These are phyloP conservation scores for Takifugu ocellatus DNA, from an alignment of 2,797 vertebrate genomes.

Conservation along the genomic window DNA sequence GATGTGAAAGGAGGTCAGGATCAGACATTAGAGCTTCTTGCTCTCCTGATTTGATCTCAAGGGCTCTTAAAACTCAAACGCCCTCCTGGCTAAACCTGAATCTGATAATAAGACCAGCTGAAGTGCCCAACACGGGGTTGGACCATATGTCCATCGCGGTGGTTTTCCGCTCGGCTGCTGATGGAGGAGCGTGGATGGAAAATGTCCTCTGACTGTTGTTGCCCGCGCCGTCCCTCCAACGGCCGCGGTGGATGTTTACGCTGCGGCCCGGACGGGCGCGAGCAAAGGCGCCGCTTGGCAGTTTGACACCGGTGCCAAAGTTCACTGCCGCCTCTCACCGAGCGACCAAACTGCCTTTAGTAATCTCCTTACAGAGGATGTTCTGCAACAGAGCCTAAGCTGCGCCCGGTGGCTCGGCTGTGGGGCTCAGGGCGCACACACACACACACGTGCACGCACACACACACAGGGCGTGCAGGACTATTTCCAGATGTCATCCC, in stretches of 20 bases:
- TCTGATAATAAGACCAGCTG: constrained; percentile 41
- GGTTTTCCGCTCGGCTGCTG: constrained; percentile 43
- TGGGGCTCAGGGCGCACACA: constrained; percentile 36
- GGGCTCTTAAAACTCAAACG: constrained; percentile 5
- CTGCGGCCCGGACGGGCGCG: constrained; percentile 14
- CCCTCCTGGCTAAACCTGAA: constrained; percentile 18
- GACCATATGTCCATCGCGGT: constrained; percentile 45
- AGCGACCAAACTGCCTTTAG: constrained; percentile 38
- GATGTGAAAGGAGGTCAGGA: too few relatives aligned
- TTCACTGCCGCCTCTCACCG: constrained; percentile 47
- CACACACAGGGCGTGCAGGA: constrained; percentile 1
- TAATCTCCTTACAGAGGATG: constrained; percentile 66
- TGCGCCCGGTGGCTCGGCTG: constrained; percentile 40
- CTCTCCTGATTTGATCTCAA: constrained; percentile 1
- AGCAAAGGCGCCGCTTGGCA: constrained; percentile 23
- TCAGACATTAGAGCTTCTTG: too few relatives aligned
- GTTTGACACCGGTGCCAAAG: constrained; percentile 45
- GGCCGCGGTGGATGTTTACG: constrained; percentile 16
- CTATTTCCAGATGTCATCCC: constrained; percentile 51
- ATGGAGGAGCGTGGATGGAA: constrained; percentile 11
- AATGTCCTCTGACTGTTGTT: constrained; percentile 10
- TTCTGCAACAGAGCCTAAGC: constrained; percentile 66
- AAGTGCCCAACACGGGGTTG: constrained; percentile 34
- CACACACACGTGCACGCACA: constrained; percentile 9
- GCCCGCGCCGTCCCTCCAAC: constrained; percentile 12